Base-by-base conservation (phyloP, 2,888 invertebrate species). In the Nyleta sp. region DNA sequence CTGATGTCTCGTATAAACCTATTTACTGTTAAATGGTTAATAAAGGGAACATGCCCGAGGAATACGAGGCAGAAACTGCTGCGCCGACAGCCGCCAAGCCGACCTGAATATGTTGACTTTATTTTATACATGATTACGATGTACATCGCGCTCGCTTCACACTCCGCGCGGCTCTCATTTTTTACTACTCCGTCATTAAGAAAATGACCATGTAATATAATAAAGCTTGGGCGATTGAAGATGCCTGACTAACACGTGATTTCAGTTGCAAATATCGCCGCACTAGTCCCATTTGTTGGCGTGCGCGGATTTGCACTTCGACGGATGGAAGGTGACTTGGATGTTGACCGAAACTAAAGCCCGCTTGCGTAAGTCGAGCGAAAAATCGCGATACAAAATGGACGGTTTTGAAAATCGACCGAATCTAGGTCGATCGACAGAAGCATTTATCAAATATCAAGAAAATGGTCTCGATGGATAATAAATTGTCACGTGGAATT, bases 401-500 rank as follows among this genome's bases (percentile, higher is more conserved):
- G n/a, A n/a, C n/a, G n/a, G n/a, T n/a, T 28, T 28, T 28, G 28
- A 5, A 44, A 44, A 44, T 11, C 15, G 7, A 44, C 3, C 13
- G 22, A 20, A 48, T 28, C 33, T 60, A 11, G 44, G 44, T 33
- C 42, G 20, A 31, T 31, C 18, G 15, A 42, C 24, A 42, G 2
- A 60, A 20, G 18, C 8, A 33, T 44, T 60, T 44, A 60, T 35
- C 13, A 33, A 35, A 35, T 33, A 11, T 44, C 59, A n/a, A 42
- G 57, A 40, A 55, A 33, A 33, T 18, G 28, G 44, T 59, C 24
- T 44, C 24, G 40, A 57, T 44, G 22, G 42, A 59, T 59, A 44
- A 20, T 46, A 60, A 59, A 59, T 42, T 44, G 35, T 60, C 46
- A 22, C 48, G 33, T 48, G 15, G 17, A 50, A 40, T 65, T 40